A percentile compares a stretch with the other conserved stretches of the same genome.
phyloP scores from a whole-genome alignment of 92 coral and sea anemone genomes.

The Phenganax marumi region DNA sequence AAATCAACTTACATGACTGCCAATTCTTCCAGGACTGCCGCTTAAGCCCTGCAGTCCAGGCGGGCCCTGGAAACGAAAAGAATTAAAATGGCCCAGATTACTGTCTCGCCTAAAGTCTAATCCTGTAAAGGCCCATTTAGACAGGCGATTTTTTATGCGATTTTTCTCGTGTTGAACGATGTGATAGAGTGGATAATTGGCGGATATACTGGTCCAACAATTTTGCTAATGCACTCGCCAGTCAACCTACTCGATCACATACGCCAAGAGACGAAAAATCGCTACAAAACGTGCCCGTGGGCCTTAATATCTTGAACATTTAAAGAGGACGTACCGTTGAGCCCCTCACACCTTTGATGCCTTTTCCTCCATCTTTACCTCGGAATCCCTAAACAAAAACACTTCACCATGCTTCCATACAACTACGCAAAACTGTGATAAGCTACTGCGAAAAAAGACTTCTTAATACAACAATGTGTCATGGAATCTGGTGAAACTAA shows the following conservation, averaged over 20 bases:
- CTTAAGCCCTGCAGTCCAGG: not conserved
- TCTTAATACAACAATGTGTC: too few species aligned
- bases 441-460: too few species aligned
- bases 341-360: slow-evolving; percentile 7
- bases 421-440: not conserved
- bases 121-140: too few species aligned
- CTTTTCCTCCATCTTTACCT: slow-evolving; percentile 9
- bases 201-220: too few species aligned
- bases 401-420: not conserved
- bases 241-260: too few species aligned
- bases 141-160: too few species aligned
- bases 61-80: not conserved
- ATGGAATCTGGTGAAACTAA: not conserved
- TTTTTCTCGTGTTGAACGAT: too few species aligned
- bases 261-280: too few species aligned
- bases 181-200: too few species aligned
- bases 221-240: too few species aligned
- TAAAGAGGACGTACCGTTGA: not conserved
- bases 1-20: slow-evolving; percentile 16
- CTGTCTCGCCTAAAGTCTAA: too few species aligned
- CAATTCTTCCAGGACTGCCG: slow-evolving; percentile 16
- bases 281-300: not conserved
- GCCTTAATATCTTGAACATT: not conserved
- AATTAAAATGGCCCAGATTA: not conserved
- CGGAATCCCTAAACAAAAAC: slow-evolving; percentile 13